Evolutionary conservation across 2,113 vertebrate species (phyloP).

Genomic region (Oriolus oriolus): DNA sequence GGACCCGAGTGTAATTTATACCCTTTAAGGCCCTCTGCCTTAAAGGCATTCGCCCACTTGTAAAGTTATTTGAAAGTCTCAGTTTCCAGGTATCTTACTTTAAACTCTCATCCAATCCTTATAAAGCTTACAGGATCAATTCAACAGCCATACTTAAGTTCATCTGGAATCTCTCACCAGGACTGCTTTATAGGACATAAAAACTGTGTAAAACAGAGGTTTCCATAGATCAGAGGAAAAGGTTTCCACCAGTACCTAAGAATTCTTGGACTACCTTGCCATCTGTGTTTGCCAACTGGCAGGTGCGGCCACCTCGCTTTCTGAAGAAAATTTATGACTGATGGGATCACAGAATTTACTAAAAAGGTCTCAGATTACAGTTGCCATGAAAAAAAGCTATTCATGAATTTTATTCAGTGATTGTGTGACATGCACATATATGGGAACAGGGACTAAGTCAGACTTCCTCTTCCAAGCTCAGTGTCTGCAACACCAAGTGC

Average conservation of each 20-base stretch:
- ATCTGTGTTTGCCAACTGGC: not conserved
- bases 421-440: not conserved
- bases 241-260: not conserved
- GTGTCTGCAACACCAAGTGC: not conserved
- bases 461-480: not conserved
- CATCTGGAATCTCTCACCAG: not conserved
- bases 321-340: not conserved
- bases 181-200: not conserved
- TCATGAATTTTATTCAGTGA: not conserved
- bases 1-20: not conserved
- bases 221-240: not conserved
- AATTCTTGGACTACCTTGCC: not conserved
- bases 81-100: not conserved
- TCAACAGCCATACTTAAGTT: not conserved
- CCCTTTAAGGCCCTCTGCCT: not conserved
- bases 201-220: not conserved
- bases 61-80: not conserved
- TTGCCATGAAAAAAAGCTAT: not conserved
- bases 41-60: not conserved
- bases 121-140: not conserved
- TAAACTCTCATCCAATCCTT: not conserved
- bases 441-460: not conserved
- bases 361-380: not conserved
- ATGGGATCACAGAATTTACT: not conserved
- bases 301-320: accelerated